These are phyloP conservation scores for Acleris literana DNA, from an alignment of 2,888 invertebrate genomes.

Conservation along the genomic window DNA sequence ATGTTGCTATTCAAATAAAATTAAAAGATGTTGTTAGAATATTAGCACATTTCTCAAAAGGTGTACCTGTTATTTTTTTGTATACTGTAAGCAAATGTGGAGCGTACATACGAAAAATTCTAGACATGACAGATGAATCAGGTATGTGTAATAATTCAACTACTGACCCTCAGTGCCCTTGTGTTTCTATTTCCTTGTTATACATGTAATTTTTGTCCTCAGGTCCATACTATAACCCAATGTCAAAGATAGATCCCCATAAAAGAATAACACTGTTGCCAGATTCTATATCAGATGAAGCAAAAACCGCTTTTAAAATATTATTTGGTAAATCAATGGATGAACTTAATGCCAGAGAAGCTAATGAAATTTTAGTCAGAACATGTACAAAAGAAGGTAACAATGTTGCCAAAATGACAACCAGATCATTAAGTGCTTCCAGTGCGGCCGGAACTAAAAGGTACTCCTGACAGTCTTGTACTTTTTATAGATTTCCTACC, in stretches of 20 bases:
- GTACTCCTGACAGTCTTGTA: constrained; percentile 45
- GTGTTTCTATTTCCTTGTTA: constrained; percentile 1
- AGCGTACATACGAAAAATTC: constrained; percentile 85
- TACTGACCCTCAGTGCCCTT: neutral
- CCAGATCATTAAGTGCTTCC: constrained; percentile 66
- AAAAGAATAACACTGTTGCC: constrained; percentile 91
- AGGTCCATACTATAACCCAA: constrained; percentile 85
- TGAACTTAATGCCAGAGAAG: constrained; percentile 89
- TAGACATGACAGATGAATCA: constrained; percentile 87
- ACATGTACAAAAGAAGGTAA: constrained; percentile 86
- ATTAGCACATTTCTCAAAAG: constrained; percentile 89
- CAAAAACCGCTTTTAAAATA: constrained; percentile 85
- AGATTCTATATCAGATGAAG: constrained; percentile 86
- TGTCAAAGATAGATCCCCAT: constrained; percentile 86
- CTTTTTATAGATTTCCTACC: neutral
- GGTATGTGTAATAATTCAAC: constrained; percentile 49
- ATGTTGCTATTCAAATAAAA: constrained; percentile 87
- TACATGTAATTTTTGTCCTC: constrained; percentile 37
- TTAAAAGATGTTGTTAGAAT: constrained; percentile 88
- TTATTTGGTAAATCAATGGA: constrained; percentile 86
- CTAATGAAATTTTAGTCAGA: constrained; percentile 91
- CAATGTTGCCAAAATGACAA: constrained; percentile 69
- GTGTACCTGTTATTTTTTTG: constrained; percentile 91
- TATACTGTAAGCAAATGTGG: constrained; percentile 89
- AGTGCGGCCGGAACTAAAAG: constrained; percentile 66